A percentile compares a stretch with the other conserved stretches of the same genome.
Conservation (phyloP, 2,113 vertebrate genomes). For the Uropsilus gracilis region DNA sequence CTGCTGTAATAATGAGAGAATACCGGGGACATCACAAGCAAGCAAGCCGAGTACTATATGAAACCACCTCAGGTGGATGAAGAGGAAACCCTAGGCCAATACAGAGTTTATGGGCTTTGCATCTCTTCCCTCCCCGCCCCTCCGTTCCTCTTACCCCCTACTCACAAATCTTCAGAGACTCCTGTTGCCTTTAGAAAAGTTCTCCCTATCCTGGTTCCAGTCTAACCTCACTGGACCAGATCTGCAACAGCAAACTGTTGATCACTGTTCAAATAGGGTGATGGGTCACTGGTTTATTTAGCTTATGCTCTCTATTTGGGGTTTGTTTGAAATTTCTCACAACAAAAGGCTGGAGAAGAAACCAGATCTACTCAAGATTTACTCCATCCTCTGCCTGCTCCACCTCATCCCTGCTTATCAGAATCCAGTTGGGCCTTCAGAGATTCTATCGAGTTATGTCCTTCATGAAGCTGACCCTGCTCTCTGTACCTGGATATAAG, state of each 20-base stretch:
- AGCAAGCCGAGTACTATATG: fast-evolving
- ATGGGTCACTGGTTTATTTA: not conserved
- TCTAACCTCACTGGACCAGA: not conserved
- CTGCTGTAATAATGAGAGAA: not conserved
- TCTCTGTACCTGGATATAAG: not conserved
- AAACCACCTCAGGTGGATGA: fast-evolving
- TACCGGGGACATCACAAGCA: no score
- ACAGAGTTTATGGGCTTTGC: not conserved
- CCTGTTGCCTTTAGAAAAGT: not conserved
- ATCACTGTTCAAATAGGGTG: not conserved
- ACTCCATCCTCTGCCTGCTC: not conserved
- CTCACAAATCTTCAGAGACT: not conserved
- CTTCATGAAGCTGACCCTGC: not conserved
- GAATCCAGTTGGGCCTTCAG: not conserved
- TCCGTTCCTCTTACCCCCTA: not conserved
- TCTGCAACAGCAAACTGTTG: not conserved
- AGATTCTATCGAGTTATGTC: not conserved
- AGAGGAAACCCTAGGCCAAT: not conserved
- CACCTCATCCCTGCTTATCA: not conserved
- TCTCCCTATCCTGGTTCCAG: not conserved
- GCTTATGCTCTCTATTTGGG: not conserved
- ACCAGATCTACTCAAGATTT: not conserved
- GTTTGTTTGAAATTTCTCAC: not conserved
- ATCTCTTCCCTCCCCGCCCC: no score
- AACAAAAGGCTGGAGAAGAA: not conserved